Percentiles rank a stretch among this genome's conserved stretches.
Evolutionary conservation across 2,888 invertebrate species (phyloP).

Genomic region (Chrysotoxum bicinctum): DNA sequence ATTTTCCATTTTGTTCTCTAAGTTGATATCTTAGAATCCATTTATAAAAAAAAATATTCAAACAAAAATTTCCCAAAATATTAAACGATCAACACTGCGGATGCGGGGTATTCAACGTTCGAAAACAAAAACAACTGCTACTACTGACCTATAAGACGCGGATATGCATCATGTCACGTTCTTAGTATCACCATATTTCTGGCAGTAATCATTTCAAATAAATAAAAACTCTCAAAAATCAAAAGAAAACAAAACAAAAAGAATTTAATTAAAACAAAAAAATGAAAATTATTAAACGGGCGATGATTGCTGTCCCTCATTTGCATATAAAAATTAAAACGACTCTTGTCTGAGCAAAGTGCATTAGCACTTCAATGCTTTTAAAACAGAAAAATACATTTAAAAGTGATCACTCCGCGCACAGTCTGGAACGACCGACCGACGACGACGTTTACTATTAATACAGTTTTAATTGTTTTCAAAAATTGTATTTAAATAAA

Average conservation of each 20-base stretch:
- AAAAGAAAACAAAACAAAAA: not conserved
- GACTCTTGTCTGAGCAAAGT: not conserved
- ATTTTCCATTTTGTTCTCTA: not conserved
- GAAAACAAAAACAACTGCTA: not conserved
- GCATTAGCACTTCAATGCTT: constrained; percentile 2
- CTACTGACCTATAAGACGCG: constrained; percentile 25
- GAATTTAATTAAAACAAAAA: constrained; percentile 9
- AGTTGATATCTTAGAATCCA: not conserved
- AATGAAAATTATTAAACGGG: not conserved
- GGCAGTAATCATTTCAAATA: not conserved
- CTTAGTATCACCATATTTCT: not conserved
- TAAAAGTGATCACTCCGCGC: not conserved
- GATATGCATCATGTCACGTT: constrained; percentile 14
- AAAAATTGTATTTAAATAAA: not conserved
- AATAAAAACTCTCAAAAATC: not conserved
- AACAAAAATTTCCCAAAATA: not conserved
- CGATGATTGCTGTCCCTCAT: not conserved
- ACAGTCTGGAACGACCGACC: not conserved
- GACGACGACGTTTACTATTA: not conserved
- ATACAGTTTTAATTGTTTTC: constrained; percentile 4
- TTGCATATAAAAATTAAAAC: not conserved
- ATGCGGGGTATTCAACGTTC: not conserved
- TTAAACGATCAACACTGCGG: not conserved
- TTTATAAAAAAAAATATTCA: not conserved
- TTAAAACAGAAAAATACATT: not conserved